These are phyloP conservation scores for Malurus splendens DNA, from an alignment of 2,797 vertebrate species.

Conservation along the genomic window DNA sequence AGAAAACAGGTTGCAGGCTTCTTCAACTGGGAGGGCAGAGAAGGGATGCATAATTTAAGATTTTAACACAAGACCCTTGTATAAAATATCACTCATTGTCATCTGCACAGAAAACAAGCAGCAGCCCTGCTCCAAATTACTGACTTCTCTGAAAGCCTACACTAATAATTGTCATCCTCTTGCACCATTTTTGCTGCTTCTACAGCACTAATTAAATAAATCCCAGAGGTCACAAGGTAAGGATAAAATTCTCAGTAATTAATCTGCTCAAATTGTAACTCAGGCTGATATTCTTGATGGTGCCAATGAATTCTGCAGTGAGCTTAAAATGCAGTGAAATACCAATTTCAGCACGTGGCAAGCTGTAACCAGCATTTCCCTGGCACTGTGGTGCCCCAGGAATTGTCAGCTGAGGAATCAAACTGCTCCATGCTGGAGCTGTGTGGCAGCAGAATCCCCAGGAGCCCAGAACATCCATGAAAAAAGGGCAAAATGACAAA, in stretches of 20 bases:
- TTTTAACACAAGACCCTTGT: background rate
- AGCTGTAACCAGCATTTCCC: background rate
- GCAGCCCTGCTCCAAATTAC: background rate
- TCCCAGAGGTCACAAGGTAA: conserved; percentile 50
- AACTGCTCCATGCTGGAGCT: background rate
- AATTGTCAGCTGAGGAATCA: background rate
- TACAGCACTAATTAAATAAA: conserved; percentile 47
- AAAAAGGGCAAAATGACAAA: background rate
- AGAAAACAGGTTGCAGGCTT: background rate
- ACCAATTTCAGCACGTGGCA: background rate
- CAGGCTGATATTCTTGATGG: background rate
- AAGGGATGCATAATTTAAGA: background rate
- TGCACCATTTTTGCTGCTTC: background rate
- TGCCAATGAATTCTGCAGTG: accelerated
- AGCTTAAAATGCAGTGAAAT: background rate
- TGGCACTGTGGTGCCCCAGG: background rate
- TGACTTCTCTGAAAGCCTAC: background rate
- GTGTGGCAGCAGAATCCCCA: background rate
- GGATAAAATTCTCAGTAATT: conserved; percentile 47
- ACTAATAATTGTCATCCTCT: background rate
- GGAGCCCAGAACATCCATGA: accelerated
- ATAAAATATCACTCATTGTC: background rate
- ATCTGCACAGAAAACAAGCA: background rate
- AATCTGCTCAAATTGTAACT: conserved; percentile 36
- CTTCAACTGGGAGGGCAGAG: background rate